These are phyloP conservation scores for Benitochromis conjunctus DNA, from an alignment of 2,113 vertebrate species.

Conservation along the genomic window DNA sequence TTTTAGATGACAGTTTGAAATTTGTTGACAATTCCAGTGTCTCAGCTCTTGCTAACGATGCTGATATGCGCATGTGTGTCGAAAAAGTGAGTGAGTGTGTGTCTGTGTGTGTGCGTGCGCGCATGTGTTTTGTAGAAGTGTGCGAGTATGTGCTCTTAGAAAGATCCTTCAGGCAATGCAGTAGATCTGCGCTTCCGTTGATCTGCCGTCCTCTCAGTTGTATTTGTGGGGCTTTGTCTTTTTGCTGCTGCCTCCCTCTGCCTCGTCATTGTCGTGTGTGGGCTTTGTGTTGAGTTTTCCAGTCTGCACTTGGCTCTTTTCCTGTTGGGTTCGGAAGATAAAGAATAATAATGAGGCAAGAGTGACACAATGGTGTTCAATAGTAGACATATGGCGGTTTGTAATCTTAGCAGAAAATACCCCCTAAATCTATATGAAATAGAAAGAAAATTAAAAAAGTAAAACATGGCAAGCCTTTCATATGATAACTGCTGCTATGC, in stretches of 20 bases:
- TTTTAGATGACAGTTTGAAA: conserved; percentile 60
- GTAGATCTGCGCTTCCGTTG: conserved; percentile 48
- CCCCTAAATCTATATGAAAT: neutral
- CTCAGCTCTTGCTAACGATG: conserved; percentile 56
- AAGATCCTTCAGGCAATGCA: conserved; percentile 64
- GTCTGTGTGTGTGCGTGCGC: conserved; percentile 9
- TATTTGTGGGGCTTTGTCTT: conserved; percentile 66
- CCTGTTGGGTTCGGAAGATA: conserved; percentile 54
- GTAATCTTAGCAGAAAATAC: neutral
- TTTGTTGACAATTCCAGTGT: conserved; percentile 61
- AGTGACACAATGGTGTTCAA: conserved; percentile 1
- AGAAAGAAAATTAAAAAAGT: neutral
- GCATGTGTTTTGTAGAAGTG: conserved; percentile 44
- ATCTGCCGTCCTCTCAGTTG: conserved; percentile 62
- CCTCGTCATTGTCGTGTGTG: conserved; percentile 55
- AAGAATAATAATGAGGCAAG: conserved; percentile 31
- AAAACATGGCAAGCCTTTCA: neutral
- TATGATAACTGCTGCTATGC: neutral
- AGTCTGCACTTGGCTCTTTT: conserved; percentile 54
- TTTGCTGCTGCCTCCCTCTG: conserved; percentile 53
- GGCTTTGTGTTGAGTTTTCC: conserved; percentile 53
- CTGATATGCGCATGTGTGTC: conserved; percentile 29
- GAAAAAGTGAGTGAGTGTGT: conserved; percentile 8
- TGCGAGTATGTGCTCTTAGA: conserved; percentile 68
- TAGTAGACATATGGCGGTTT: neutral